Evolutionary conservation across 2,888 invertebrate genomes (phyloP).

Genomic region (Cecidostiba fungosa): DNA sequence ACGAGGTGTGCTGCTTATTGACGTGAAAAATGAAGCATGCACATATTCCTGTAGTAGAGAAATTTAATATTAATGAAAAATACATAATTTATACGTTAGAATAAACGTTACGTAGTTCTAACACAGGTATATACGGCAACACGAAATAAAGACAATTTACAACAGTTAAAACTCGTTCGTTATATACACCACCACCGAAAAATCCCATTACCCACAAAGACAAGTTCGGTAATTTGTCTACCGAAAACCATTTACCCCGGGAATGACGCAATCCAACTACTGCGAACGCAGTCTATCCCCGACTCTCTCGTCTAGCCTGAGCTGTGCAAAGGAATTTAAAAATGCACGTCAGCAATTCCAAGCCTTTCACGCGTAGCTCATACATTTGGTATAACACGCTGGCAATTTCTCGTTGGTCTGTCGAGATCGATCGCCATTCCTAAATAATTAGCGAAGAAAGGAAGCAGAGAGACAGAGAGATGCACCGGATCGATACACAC

Average conservation of each 20-base stretch:
- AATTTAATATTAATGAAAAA: no score
- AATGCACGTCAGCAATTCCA: not conserved
- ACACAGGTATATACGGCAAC: no score
- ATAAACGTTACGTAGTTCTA: no score
- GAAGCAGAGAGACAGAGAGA: slow-evolving; percentile 52
- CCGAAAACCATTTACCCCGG: not conserved
- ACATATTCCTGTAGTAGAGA: no score
- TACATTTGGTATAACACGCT: slow-evolving; percentile 13
- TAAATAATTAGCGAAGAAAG: slow-evolving; percentile 40
- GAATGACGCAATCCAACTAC: not conserved
- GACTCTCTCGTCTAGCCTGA: not conserved
- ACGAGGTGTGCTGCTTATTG: no score
- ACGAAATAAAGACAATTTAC: not conserved
- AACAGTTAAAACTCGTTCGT: not conserved
- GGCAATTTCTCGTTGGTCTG: slow-evolving; percentile 16
- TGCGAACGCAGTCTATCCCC: not conserved
- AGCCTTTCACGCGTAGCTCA: slow-evolving; percentile 4
- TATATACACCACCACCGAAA: not conserved
- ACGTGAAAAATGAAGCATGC: not conserved
- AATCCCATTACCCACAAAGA: not conserved
- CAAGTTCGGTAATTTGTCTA: not conserved
- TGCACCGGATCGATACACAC: slow-evolving; percentile 10
- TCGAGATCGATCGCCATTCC: slow-evolving; percentile 65
- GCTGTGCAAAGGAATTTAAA: slow-evolving; percentile 1
- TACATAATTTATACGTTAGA: no score